phyloP scores from a whole-genome alignment of 2,113 vertebrate species.

The Microcebus griseorufus region DNA sequence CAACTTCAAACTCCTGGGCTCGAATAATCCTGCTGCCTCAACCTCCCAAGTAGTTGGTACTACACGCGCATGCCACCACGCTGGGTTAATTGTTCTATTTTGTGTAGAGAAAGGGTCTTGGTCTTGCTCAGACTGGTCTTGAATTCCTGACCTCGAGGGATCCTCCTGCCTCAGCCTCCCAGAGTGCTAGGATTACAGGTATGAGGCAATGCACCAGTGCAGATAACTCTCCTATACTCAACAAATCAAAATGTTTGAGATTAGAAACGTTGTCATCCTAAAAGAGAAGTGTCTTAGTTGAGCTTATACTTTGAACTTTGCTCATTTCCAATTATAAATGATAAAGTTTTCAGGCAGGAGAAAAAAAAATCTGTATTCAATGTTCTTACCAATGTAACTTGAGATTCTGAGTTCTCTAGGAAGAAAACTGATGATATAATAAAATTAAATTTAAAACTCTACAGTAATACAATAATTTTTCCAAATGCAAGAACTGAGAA shows the following conservation, averaged over 20 bases:
- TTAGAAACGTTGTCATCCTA: not conserved
- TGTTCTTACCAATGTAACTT: not conserved
- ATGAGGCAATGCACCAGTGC: no score
- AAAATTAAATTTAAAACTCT: slow-evolving; percentile 30
- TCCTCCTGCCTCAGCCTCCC: no score
- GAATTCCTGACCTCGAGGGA: no score
- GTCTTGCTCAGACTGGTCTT: no score
- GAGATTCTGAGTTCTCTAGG: not conserved
- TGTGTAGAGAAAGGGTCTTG: no score
- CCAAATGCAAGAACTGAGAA: slow-evolving; percentile 10
- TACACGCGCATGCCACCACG: no score
- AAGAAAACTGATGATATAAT: slow-evolving; percentile 2
- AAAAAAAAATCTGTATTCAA: not conserved
- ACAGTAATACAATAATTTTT: not conserved
- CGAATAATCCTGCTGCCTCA: no score
- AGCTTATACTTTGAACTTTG: slow-evolving; percentile 13
- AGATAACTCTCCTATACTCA: not conserved
- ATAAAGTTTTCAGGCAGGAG: not conserved
- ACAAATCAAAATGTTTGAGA: slow-evolving; percentile 18
- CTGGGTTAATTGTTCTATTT: no score
- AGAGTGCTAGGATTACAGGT: no score
- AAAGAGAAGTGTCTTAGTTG: not conserved
- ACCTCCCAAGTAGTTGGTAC: no score
- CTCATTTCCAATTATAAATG: slow-evolving; percentile 27
- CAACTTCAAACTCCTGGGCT: no score